Evolutionary conservation across 2,113 vertebrate genomes (phyloP), one percentile per base, ranked within the genome.

Genomic region (Ictalurus punctatus): DNA sequence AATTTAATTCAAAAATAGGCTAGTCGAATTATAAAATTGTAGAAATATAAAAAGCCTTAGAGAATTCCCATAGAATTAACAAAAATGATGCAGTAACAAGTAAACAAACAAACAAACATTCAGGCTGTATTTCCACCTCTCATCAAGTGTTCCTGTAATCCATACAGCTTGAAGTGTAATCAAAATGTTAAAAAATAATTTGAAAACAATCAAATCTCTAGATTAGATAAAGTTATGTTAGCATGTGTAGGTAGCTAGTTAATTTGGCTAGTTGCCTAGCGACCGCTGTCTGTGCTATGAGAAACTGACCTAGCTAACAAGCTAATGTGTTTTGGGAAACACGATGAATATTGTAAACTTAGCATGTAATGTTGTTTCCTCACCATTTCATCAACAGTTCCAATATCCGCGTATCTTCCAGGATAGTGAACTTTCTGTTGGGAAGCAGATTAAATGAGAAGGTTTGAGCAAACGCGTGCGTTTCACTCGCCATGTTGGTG

Each of bases 351-450:
- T 17, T 23, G 21, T 17, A 76, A 63, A 21, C 4, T 30, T 25
- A 21, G 25, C 13, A 82, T 14, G 34, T 17, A 19, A 19, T 10
- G 48, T 52, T 52, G 8, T 25, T 40, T 69, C 27, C 84, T 90
- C 63, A 92, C 91, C 91, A 92, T 88, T 92, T 92, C 88, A 92
- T 88, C 65, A 92, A 52, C 16, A 89, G 76, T 63, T 30, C 7
- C 21, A 81, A 44, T 73, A 87, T 81, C 3, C 86, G 25, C 2
- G 83, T 17, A 63, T 92, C 86, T 56, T 88, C 86, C 17, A 76
- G 79, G 84, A 88, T 90, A 3, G 61, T 58, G 19, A 90, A 92
- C 2, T 13, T 86, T 90, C 82, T 88, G 3, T 61, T 90, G 4
- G 90, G 83, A 84, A 92, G 91, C 52, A 71, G 30, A 86, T 44